Evolutionary conservation across 2,888 invertebrate genomes (phyloP), one percentile per base, ranked within the genome.

Genomic region (Phortica okadai): DNA sequence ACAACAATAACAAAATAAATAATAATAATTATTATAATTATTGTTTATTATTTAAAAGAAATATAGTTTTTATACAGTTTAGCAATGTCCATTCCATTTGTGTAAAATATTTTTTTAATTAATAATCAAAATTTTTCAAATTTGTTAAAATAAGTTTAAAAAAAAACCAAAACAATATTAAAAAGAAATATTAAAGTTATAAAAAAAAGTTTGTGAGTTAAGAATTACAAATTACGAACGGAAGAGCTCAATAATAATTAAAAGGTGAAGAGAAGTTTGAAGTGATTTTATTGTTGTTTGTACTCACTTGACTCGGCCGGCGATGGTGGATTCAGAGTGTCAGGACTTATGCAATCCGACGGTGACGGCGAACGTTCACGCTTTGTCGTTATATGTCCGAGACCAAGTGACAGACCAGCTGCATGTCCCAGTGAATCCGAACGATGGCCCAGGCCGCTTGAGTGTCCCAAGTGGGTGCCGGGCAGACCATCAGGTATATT

Each of bases 301-400:
- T 91, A 94, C 96, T 95, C 91, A 97, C 97, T 97, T 92, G 96
- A 97, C 92, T 96, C 97, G 91, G 96, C 96, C 89, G 97, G 97
- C 89, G 96, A 97, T 85, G 96, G 95, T 90, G 97, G 97, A 93
- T 96, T 96, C 92, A 96, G 94, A 90, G 96, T 96, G 92, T 96
- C 96, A 78, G 97, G 96, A 91, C 96, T 96, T 94, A 96, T 95
- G 92, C 96, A 96, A 91, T 96, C 97, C 91, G 96, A 96, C 84
- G 96, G 96, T 91, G 96, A 96, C 81, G 96, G 96, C 86, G 96
- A 96, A 89, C 96, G 94, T 92, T 97, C 97, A 91, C 96, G 94
- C 92, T 97, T 97, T 92, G 96, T 95, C 82, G 93, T 93, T 91
- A 96, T 94, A 84, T 94, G 94, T 83, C 94, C 93, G 67, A 92